These are phyloP conservation scores for Tortricodes alternella DNA, from an alignment of 2,888 invertebrate genomes.

Conservation along the genomic window DNA sequence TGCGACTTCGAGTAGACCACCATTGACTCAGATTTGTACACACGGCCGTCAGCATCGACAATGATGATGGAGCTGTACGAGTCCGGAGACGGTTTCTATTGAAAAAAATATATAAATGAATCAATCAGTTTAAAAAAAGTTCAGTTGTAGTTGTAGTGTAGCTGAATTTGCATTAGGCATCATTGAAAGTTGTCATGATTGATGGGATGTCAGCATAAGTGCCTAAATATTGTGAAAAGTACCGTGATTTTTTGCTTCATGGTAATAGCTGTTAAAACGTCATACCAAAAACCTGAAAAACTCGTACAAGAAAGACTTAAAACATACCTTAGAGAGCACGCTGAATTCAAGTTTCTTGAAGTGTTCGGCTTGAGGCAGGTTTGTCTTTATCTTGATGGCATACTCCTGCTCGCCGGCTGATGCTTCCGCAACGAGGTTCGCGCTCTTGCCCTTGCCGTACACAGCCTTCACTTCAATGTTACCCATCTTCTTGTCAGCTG, in stretches of 20 bases:
- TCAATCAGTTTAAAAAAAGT: background rate
- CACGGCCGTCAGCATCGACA: constrained; percentile 81
- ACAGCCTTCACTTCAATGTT: constrained; percentile 62
- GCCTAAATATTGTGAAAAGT: no score
- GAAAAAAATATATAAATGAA: background rate
- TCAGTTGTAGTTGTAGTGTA: no score
- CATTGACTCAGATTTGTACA: constrained; percentile 80
- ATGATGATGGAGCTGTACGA: constrained; percentile 59
- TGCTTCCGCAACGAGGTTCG: constrained; percentile 64
- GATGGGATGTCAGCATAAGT: no score
- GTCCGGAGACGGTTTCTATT: constrained; percentile 64
- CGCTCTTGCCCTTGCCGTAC: constrained; percentile 71
- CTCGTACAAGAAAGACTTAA: background rate
- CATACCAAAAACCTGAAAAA: no score
- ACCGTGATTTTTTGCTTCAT: no score
- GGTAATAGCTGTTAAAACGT: no score
- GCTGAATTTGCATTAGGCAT: no score
- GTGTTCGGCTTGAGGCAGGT: constrained; percentile 70
- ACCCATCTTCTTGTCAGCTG: constrained; percentile 58
- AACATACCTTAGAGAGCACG: constrained; percentile 69
- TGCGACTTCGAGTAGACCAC: constrained; percentile 78
- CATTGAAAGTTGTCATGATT: no score
- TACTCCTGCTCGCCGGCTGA: constrained; percentile 51
- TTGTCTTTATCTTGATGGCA: constrained; percentile 48
- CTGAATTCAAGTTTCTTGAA: constrained; percentile 75